These are phyloP conservation scores for Mesochorus sp. DNA, from an alignment of 2,888 invertebrate species.

Conservation along the genomic window DNA sequence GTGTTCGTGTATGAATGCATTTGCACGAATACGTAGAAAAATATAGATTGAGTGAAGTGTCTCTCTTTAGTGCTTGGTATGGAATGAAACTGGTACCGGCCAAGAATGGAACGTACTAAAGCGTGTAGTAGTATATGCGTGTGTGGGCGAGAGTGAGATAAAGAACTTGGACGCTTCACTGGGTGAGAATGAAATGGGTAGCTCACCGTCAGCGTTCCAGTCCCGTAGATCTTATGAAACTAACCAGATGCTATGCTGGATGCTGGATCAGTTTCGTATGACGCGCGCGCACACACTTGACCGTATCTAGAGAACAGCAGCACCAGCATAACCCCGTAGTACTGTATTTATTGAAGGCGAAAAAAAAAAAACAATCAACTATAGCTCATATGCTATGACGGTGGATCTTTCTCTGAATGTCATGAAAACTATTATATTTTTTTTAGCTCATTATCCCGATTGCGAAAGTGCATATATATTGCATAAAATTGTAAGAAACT, in stretches of 20 bases:
- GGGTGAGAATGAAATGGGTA: conserved; percentile 47
- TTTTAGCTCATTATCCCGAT: neutral
- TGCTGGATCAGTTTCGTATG: conserved; percentile 58
- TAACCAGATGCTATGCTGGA: conserved; percentile 63
- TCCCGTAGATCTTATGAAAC: conserved; percentile 63
- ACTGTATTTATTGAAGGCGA: conserved; percentile 14
- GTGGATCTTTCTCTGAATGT: neutral
- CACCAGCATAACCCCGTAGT: conserved; percentile 46
- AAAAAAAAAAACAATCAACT: conserved; percentile 23
- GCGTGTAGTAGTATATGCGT: neutral
- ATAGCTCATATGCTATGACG: conserved; percentile 7
- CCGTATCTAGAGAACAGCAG: conserved; percentile 46
- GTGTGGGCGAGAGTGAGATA: neutral
- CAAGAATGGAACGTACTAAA: no score
- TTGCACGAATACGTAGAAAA: neutral
- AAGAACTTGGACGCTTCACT: conserved; percentile 26
- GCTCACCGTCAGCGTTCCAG: conserved; percentile 58
- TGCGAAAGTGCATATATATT: neutral
- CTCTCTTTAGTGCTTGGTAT: neutral
- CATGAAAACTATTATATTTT: neutral
- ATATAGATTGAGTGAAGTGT: neutral
- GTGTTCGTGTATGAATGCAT: neutral
- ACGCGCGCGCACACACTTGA: conserved; percentile 51
- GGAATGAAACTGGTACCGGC: conserved; percentile 13
- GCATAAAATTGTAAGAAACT: neutral